Conservation (phyloP, 2,888 invertebrate species). For the Tortricodes alternella region DNA sequence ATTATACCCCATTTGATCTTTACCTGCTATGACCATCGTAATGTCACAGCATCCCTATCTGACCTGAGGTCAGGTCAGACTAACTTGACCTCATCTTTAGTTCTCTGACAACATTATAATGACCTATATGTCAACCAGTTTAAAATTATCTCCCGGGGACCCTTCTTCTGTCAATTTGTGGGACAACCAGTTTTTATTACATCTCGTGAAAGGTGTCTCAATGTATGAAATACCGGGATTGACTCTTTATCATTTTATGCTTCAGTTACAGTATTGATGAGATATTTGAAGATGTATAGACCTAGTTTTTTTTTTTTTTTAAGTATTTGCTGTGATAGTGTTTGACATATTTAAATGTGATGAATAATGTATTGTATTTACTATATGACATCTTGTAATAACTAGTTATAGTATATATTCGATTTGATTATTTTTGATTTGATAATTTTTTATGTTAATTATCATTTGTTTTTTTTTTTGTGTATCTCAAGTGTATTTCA, state of each 20-base stretch:
- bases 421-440: too few species aligned
- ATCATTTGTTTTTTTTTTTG: too few species aligned
- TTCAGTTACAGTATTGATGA: not conserved
- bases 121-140: not conserved
- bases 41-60: slow-evolving; percentile 34
- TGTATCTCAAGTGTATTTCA: too few species aligned
- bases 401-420: too few species aligned
- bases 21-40: slow-evolving; percentile 1
- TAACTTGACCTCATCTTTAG: slow-evolving; percentile 32
- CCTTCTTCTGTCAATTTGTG: not conserved
- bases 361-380: too few species aligned
- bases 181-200: slow-evolving; percentile 2
- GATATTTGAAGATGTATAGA: too few species aligned
- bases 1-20: not conserved
- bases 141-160: not conserved
- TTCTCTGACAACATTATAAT: not conserved
- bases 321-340: too few species aligned
- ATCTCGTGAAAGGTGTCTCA: slow-evolving; percentile 9
- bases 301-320: too few species aligned
- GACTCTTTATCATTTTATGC: not conserved
- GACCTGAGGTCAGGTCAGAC: slow-evolving; percentile 9
- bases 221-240: not conserved
- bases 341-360: too few species aligned
- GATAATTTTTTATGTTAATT: too few species aligned
- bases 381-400: too few species aligned